Evolutionary conservation across 35 echinoderm and acorn worm genomes (phyloP), one percentile per base, ranked within the genome.

Genomic region (Eucidaris tribuloides): DNA sequence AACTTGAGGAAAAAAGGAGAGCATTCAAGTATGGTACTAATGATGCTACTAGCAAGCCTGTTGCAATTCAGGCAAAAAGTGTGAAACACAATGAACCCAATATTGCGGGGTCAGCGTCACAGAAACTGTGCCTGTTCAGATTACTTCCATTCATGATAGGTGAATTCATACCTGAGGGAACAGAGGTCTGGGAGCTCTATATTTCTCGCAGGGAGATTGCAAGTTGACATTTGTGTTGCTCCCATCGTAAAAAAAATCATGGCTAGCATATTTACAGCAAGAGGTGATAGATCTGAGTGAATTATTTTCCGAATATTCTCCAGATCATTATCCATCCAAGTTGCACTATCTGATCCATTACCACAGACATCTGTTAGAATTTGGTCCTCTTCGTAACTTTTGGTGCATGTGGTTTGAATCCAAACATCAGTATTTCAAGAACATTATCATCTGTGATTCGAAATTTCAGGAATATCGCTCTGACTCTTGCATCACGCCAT

Each of bases 401-500:
- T 62, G 59, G 59, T 62, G 59, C 33, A 62, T 62, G 59, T 27
- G 59, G 33, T 62, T 62, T 62, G 59, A 62, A 19, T 22, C 59
- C 4, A 62, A 62, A 62, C 59, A 62, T 19, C 59, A 62, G 59
- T 62, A 62, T 62, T 62, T 62, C 59, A 62, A 62, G 33, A 62
- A 31, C 24, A 27, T 62, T n/a, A 31, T 22, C 59, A 27, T 22
- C 59, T 62, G 59, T 62, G 24, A 31, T 62, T 22, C 24, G 59
- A 62, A 62, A 62, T 62, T 62, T 62, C 19, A 62, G 33, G n/a
- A 62, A 62, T 62, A 31, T 62, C 22, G 59, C 59, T 27, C 33
- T 31, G 24, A 27, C 59, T 7, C 33, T 62, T 22, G 4, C 59
- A 62, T 62, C 59, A 62, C 24, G 59, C 7, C 59, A 62, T 62